Conservation (phyloP, 2,113 vertebrate species). For the Rynchops niger region DNA sequence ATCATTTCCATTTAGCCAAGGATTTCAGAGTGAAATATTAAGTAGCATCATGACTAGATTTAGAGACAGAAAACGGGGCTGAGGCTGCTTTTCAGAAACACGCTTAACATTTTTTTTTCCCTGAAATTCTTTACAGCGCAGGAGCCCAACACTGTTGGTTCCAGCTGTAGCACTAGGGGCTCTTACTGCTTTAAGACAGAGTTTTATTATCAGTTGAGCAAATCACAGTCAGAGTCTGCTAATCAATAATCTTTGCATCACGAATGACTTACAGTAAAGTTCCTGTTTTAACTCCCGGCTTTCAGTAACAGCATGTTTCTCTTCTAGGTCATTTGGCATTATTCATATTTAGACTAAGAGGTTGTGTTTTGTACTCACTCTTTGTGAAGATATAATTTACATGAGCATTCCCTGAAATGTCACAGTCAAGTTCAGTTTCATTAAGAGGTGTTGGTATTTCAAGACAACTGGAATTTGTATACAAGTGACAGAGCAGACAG, state of each 20-base stretch:
- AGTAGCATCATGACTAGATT: neutral
- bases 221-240: neutral
- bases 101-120: neutral
- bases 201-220: neutral
- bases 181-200: neutral
- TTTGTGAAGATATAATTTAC: neutral
- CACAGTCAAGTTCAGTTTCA: neutral
- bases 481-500: neutral
- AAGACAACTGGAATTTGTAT: neutral
- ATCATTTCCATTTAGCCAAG: neutral
- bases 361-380: neutral
- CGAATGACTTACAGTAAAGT: neutral
- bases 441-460: neutral
- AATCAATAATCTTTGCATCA: neutral
- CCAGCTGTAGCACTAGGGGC: neutral
- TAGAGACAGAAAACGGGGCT: neutral
- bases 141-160: neutral
- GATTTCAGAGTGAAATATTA: neutral
- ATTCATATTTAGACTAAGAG: neutral
- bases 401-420: neutral
- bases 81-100: neutral
- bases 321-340: neutral
- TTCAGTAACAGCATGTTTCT: neutral
- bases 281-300: neutral
- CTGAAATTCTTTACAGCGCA: neutral